Base-by-base conservation (phyloP, 2,797 vertebrate species). In the Pantherophis alleghaniensis region DNA sequence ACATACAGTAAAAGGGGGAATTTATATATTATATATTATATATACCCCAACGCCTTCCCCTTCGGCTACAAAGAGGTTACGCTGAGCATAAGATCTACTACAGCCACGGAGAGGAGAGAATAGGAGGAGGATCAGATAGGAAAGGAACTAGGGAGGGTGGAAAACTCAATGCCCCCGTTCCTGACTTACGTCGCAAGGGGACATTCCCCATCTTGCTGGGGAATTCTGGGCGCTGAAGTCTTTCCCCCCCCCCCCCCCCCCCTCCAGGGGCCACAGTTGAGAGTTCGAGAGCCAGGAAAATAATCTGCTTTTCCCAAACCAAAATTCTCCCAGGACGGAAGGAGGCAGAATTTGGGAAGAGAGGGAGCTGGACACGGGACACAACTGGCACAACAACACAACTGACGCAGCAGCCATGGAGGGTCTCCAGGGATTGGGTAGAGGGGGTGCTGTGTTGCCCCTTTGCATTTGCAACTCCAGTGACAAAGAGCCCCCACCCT, bases 161-260 rank as follows among this genome's bases (percentile, higher is more conserved):
- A 18, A 87, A 87, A 28, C 26, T 13, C 18, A 3, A 16, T 7
- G 51, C 6, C 28, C 56, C 51, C 0, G 6, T 55, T 74, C 16
- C 69, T 20, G 20, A 9, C 9, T 89, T 61, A 47, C 24, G 2
- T 60, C 22, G 13, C 22, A 47, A 13, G 59, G 22, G 87, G 32
- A 37, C 32, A 42, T 6, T 1, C 66, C n/a, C n/a, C 66, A 16
- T 12, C 63, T 13, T n/a, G 63, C 28, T 66, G 4, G 24, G 26
- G 24, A 26, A 61, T 61, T 20, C 59, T 60, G 59, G 20, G 59
- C 3, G 20, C 22, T 60, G 59, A 24, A 60, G 20, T 60, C 18
- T 6, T 24, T 7, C 59, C 9, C 0, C 1, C 7, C 9, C 0
- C 1, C 7, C 22, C 22, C 2, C 60, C 60, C 59, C 57, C 14